Percentiles rank a stretch among this genome's conserved stretches.
Conservation (phyloP, 2,888 invertebrate genomes). For the Drosophila gaucha region DNA sequence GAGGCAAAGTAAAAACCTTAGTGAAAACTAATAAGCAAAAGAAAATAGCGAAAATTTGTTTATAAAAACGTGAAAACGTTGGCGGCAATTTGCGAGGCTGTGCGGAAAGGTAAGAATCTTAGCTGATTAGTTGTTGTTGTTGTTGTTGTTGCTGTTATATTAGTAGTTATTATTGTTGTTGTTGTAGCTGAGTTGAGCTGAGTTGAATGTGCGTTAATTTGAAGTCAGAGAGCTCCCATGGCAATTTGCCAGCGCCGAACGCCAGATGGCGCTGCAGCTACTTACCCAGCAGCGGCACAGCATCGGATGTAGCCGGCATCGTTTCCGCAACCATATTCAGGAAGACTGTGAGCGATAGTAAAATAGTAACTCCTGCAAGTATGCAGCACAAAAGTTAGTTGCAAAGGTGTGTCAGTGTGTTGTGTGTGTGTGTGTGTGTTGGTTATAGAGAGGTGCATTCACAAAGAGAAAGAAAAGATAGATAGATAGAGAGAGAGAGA, state of each 20-base stretch:
- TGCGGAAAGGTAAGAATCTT: conserved; percentile 65
- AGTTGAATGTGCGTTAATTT: conserved; percentile 51
- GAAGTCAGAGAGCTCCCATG: conserved; percentile 3
- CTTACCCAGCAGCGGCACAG: conserved; percentile 93
- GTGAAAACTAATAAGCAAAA: conserved; percentile 10
- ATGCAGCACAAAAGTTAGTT: conserved; percentile 50
- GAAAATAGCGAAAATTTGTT: neutral
- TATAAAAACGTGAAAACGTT: conserved; percentile 17
- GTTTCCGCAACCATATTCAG: conserved; percentile 99
- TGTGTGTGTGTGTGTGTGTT: conserved; percentile 5
- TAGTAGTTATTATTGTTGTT: conserved; percentile 16
- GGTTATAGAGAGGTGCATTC: conserved; percentile 3
- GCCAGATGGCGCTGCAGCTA: conserved; percentile 38
- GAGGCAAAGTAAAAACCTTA: neutral
- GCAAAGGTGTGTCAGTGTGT: conserved; percentile 1
- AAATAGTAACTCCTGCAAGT: conserved; percentile 95
- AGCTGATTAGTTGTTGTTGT: conserved; percentile 51
- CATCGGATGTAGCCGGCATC: conserved; percentile 98
- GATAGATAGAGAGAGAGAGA: conserved; percentile 21
- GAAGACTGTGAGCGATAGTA: conserved; percentile 98
- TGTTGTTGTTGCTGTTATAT: conserved; percentile 17
- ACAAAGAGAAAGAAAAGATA: conserved; percentile 8
- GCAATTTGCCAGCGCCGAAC: conserved; percentile 16
- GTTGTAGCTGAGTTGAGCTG: conserved; percentile 25
- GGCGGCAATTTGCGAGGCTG: conserved; percentile 49